These are phyloP conservation scores for Aradophagus sp. DNA, from an alignment of 1,140 invertebrate species.

Conservation along the genomic window DNA sequence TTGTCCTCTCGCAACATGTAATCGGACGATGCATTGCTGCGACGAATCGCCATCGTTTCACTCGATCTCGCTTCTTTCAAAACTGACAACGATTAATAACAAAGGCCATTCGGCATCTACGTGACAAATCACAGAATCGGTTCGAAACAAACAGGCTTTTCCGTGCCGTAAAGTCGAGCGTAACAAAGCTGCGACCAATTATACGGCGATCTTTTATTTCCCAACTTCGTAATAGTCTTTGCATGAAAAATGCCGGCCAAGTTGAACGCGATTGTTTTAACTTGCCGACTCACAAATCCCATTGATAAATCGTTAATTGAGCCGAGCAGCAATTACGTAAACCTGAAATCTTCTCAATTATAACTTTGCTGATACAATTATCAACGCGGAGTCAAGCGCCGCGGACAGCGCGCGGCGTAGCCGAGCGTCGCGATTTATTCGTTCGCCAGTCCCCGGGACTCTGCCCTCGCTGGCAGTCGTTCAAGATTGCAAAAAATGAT, in stretches of 20 bases:
- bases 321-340: slow-evolving; percentile 13
- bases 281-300: slow-evolving; percentile 10
- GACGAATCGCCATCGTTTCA: background rate
- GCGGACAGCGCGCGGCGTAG: no score
- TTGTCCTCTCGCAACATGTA: no score
- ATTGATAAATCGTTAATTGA: slow-evolving; percentile 24
- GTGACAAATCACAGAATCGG: no score
- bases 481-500: slow-evolving; percentile 19
- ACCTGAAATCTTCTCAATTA: slow-evolving; percentile 29
- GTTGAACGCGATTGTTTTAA: slow-evolving; percentile 4
- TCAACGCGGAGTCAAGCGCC: slow-evolving; percentile 7
- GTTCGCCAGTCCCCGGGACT: background rate
- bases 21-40: no score
- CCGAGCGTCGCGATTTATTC: background rate
- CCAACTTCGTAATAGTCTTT: slow-evolving; percentile 3
- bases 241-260: slow-evolving; percentile 12
- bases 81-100: no score
- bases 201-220: slow-evolving; percentile 12
- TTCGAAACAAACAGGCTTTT: slow-evolving; percentile 9
- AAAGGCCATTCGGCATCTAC: no score
- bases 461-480: slow-evolving; percentile 5
- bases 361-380: slow-evolving; percentile 30
- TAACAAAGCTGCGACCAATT: slow-evolving; percentile 2
- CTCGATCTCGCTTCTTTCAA: background rate
- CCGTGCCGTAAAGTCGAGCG: background rate